Evolutionary conservation across 2,113 vertebrate genomes (phyloP), one percentile per base, ranked within the genome.

Genomic region (Phalacrocorax brasilianus): DNA sequence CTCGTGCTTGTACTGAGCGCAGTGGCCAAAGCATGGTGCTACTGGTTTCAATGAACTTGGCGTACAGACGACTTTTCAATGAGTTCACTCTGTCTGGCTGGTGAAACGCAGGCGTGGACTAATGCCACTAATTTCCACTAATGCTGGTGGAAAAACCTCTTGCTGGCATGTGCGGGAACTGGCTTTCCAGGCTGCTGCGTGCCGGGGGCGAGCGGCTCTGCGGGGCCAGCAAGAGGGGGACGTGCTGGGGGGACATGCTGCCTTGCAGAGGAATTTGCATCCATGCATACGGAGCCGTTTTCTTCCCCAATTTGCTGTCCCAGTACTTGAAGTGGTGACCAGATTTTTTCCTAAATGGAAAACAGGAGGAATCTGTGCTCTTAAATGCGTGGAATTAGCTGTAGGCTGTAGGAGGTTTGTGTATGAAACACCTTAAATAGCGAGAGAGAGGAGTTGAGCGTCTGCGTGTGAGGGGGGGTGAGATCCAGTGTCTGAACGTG

Each of bases 61-160:
- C 91, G 35, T 40, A 30, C 45, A 38, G 55, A n/a, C 1, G 80
- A 8, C 81, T 75, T 5, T 15, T 30, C 65, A 4, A 5, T 66
- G 88, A 96, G 80, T 22, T 97, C 91, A 21, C 89, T 42, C 79
- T 18, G 58, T 1, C 96, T 92, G 95, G 15, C 92, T 62, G 80
- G 45, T 6, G 38, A 26, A 62, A 52, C 6, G 9, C 80, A 59
- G 92, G 35, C 75, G 28, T 95, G 96, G 95, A 89, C 80, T 77
- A 24, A 47, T 11, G 95, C 95, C 91, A 84, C 93, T 62, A 18
- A 82, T 85, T 93, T 90, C 91, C 91, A 56, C 94, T 95, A 68
- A 80, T 67, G 83, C 88, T 35, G 72, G 45, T 77, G 88, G 88
- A 95, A 95, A 96, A 86, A 88, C 44, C 94, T 88, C 63, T 58